A percentile compares a stretch with the other conserved stretches of the same genome.
Conservation (phyloP, 2,113 vertebrate species). For the Acrocephalus kingi region DNA sequence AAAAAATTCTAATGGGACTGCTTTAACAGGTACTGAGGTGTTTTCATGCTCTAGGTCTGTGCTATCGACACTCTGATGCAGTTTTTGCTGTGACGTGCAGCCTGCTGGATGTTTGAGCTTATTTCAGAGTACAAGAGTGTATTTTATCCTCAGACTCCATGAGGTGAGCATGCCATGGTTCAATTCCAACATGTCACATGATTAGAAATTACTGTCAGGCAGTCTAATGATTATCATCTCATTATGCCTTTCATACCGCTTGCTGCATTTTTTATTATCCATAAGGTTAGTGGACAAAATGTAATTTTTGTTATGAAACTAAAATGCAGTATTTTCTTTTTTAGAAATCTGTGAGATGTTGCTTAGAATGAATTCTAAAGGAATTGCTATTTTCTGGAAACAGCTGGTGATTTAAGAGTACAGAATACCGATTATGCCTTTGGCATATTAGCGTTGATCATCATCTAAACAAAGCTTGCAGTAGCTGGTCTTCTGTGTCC, state of each 20-base stretch:
- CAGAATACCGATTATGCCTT: neutral
- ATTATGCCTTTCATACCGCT: neutral
- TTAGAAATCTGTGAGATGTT: neutral
- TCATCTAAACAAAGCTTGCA: neutral
- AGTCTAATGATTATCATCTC: neutral
- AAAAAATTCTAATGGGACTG: neutral
- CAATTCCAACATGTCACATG: neutral
- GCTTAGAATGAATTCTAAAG: neutral
- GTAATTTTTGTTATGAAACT: neutral
- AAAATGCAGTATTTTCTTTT: neutral
- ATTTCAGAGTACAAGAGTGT: neutral
- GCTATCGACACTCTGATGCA: neutral
- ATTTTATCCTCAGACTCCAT: neutral
- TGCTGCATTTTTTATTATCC: neutral
- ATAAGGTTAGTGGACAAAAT: neutral
- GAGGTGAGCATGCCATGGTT: rapidly evolving
- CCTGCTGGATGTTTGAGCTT: neutral
- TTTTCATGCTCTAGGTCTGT: neutral
- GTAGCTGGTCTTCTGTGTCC: neutral
- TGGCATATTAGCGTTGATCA: neutral
- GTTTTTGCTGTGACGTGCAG: neutral
- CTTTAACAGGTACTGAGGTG: neutral
- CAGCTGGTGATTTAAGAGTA: neutral
- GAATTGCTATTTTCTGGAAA: neutral
- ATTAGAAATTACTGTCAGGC: neutral